A percentile compares a stretch with the other conserved stretches of the same genome.
Evolutionary conservation across 2,888 invertebrate genomes (phyloP).

Genomic region (Adelognathus sp.): DNA sequence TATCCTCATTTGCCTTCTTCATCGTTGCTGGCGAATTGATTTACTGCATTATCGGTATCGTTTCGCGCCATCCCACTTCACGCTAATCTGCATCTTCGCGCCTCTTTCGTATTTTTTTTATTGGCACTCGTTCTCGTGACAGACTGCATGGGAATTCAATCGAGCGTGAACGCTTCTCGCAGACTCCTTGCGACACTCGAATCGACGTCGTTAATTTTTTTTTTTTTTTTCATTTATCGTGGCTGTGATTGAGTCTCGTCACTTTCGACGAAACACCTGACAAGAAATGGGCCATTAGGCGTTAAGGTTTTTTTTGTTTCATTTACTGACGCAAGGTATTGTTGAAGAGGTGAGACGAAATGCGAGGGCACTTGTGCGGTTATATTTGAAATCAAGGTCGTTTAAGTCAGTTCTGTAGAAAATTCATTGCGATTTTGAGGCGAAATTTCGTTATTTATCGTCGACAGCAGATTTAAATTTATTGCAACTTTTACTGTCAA

Average conservation of each 20-base stretch:
- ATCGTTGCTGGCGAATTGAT: constrained; percentile 32
- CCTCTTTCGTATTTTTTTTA: neutral
- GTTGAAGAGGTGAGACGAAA: neutral
- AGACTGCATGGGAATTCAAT: constrained; percentile 11
- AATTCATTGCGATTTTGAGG: too few relatives aligned
- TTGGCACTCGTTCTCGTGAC: constrained; percentile 12
- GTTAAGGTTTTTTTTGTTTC: neutral
- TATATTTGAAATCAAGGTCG: too few relatives aligned
- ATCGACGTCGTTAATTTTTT: neutral
- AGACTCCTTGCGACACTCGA: neutral
- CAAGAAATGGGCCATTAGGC: neutral
- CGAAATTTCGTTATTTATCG: too few relatives aligned
- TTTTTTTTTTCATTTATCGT: neutral
- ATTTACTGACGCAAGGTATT: neutral
- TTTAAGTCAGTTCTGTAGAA: too few relatives aligned
- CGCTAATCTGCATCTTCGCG: constrained; percentile 12
- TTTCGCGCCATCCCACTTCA: constrained; percentile 32
- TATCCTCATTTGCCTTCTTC: constrained; percentile 39
- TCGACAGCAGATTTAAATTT: too few relatives aligned
- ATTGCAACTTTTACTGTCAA: too few relatives aligned
- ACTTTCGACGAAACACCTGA: neutral
- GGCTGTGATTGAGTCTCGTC: neutral
- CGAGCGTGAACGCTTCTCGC: neutral
- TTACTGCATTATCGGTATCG: constrained; percentile 35
- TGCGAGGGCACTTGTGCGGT: neutral